phyloP scores from a whole-genome alignment of 2,888 invertebrate genomes.

The Lumbricus terrestris region DNA sequence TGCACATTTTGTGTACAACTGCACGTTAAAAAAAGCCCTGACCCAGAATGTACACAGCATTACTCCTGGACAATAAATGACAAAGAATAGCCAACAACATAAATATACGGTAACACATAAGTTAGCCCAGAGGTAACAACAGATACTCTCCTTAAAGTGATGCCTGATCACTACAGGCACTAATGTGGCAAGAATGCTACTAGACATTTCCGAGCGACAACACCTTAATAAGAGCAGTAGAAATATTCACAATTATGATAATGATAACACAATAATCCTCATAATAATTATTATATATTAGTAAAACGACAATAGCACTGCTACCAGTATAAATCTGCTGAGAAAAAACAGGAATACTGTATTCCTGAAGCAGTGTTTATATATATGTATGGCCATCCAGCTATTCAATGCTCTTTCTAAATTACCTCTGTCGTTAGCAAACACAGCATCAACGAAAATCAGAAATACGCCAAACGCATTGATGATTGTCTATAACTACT shows the following conservation, averaged over 20 bases:
- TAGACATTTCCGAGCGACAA: not conserved
- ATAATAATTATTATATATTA: not conserved
- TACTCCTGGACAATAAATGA: too few relatives aligned
- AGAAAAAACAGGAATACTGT: not conserved
- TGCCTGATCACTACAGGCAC: not conserved
- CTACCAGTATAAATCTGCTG: not conserved
- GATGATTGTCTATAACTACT: too few relatives aligned
- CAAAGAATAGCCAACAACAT: not conserved
- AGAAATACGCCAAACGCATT: too few relatives aligned
- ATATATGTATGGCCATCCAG: not conserved
- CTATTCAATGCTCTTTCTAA: not conserved
- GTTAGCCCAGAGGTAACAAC: not conserved
- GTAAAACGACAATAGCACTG: not conserved
- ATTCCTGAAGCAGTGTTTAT: not conserved
- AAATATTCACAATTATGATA: not conserved
- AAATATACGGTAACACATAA: not conserved
- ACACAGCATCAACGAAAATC: too few relatives aligned
- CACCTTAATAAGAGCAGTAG: not conserved
- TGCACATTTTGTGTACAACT: too few relatives aligned
- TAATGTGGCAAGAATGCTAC: not conserved
- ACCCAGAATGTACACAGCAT: not conserved
- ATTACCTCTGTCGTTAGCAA: not conserved
- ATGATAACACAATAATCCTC: too few relatives aligned
- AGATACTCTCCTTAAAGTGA: not conserved
- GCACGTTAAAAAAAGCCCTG: too few relatives aligned